Base-by-base conservation (phyloP, 2,888 invertebrate species). In the Tolmerus cingulatus region DNA sequence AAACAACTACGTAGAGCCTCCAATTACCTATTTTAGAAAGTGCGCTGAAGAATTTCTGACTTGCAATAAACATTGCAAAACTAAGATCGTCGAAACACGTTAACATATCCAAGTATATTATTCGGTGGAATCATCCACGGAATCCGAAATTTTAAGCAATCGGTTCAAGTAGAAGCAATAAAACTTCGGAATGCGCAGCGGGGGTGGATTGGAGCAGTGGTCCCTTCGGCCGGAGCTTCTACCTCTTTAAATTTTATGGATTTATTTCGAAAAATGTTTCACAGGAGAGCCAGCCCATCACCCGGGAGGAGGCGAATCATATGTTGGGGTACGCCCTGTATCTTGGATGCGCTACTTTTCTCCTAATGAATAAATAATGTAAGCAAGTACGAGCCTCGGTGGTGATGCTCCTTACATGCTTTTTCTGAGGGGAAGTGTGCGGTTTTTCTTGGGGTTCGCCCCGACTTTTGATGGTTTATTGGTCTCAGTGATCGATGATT, bases 121-220 rank as follows among this genome's bases (percentile, higher is more conserved):
- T 66, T 66, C 66, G 8, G 12, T 27, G 66, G 12, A 66, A 27
- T 66, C 66, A 66, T 66, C 27, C 27, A 66, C 27, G 19, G 66
- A 66, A 66, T 76, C 27, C 76, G n/a, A 34, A 82, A 88, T 88
- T 88, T 88, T 86, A 87, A 86, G 86, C 66, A 88, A 87, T 86
- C 88, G 84, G 84, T 82, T 86, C 86, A 79, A 88, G 87, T 88
- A 87, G 77, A 66, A 79, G 88, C 86, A 87, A 87, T 88, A 88
- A 88, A 88, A 88, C 74, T 88, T 55, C 77, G 16, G 84, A 88
- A 87, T 87, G 88, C 86, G 87, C 84, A 84, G 66, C 79, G 74
- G 37, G 57, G 81, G 57, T 55, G 76, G 78, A 66, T 78, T 84
- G 43, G 82, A 78, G 57, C 27, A 66, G 66, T 12, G 23, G 27